Evolutionary conservation across 1,140 invertebrate species (phyloP).

Genomic region (Anastatus disparis): DNA sequence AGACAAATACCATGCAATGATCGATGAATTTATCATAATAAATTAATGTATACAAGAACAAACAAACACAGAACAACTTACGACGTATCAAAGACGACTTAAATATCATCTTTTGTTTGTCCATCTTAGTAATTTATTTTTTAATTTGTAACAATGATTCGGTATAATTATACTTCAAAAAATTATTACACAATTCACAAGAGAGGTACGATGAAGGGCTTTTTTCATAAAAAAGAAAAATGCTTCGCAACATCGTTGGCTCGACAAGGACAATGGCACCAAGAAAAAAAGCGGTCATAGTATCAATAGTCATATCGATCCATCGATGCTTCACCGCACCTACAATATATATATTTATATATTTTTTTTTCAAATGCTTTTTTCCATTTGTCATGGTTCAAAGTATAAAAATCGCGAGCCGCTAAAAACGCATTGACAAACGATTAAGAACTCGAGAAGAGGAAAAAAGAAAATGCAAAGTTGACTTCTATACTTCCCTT

Average conservation of each 20-base stretch:
- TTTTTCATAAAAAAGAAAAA: conserved; percentile 4
- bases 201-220: background rate
- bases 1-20: conserved; percentile 12
- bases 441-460: background rate
- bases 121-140: too few species aligned
- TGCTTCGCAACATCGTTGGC: background rate
- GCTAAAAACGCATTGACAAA: background rate
- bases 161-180: background rate
- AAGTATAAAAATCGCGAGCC: conserved; percentile 13
- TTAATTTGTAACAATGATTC: conserved; percentile 21
- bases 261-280: background rate
- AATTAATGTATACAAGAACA: conserved; percentile 26
- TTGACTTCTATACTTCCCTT: background rate
- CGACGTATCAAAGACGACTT: too few species aligned
- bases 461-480: background rate
- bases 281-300: conserved; percentile 2
- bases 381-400: background rate
- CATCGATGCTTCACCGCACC: background rate
- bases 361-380: conserved; percentile 5
- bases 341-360: too few species aligned
- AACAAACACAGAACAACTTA: conserved; percentile 16
- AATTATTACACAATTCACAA: conserved; percentile 14
- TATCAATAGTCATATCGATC: background rate
- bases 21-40: conserved; percentile 12
- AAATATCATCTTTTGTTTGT: too few species aligned